Base-by-base conservation (phyloP, 2,797 vertebrate species). In the Cetoscarus ocellatus region DNA sequence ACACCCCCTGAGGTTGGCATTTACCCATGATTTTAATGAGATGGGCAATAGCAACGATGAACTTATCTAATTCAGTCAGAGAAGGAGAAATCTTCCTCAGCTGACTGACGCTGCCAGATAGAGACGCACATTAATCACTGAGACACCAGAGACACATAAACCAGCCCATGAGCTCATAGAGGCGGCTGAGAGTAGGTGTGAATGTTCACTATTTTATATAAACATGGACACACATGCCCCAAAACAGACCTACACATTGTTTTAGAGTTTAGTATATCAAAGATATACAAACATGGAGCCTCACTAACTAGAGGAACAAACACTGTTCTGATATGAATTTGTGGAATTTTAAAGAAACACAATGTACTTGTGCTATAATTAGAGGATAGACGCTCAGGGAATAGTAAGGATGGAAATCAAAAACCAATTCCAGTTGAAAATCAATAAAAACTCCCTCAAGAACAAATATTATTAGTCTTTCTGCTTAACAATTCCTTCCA, bases 1-100 rank as follows among this genome's bases (percentile, higher is more conserved):
- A 51, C 50, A 71, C 62, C 61, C 56, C 58, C 42, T 3, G 15
- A 69, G 13, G 68, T 75, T 88, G 87, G 85, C 89, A 79, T 82
- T 69, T 70, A 73, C 85, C 87, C 88, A 82, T 44, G 53, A 62
- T 76, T 88, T 88, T 89, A 92, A 92, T 92, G 84, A 88, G 82
- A 85, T 86, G 65, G 70, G 72, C 71, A 73, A 53, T 57, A 78
- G 74, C 76, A 83, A 70, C 57, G 64, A 86, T 76, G 74, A 73
- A 77, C 70, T 61, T 36, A 75, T 75, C 76, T 77, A 84, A 90
- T 89, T 86, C 75, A 80, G 71, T 78, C 68, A 77, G 62, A 76
- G 69, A 27, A 35, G 59, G 40, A 60, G 18, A 79, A 78, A 54
- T 73, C 45, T 67, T 66, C 43, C 12, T 44, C 58, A 50, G 15